Evolutionary conservation across 2,888 invertebrate genomes (phyloP).

Genomic region (Philaethria dido): DNA sequence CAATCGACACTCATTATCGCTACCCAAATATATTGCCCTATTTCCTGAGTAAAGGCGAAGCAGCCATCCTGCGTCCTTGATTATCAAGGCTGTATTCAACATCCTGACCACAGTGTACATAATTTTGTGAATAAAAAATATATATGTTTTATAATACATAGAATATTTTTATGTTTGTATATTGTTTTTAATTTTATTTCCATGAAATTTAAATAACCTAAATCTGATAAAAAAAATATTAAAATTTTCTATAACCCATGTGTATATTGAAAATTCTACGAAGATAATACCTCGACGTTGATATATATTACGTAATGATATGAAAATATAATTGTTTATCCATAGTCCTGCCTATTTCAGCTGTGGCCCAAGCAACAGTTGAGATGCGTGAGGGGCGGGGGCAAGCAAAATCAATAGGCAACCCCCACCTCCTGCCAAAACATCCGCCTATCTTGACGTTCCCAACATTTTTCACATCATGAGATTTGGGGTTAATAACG

Average conservation of each 20-base stretch:
- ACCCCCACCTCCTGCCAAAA: constrained; percentile 61
- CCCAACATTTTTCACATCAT: constrained; percentile 57
- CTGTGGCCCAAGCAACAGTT: constrained; percentile 76
- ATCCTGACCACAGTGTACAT: constrained; percentile 9
- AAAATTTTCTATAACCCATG: no score
- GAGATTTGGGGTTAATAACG: constrained; percentile 44
- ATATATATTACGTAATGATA: neutral
- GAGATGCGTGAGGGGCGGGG: constrained; percentile 69
- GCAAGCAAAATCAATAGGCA: constrained; percentile 66
- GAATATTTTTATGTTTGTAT: no score
- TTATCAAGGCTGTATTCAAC: constrained; percentile 3
- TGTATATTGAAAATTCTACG: neutral
- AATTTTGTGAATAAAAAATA: neutral
- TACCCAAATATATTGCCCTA: constrained; percentile 16
- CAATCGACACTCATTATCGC: neutral
- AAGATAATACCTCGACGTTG: neutral
- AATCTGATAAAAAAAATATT: no score
- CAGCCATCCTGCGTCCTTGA: constrained; percentile 15
- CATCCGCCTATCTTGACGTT: constrained; percentile 56
- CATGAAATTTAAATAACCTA: no score
- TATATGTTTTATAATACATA: no score
- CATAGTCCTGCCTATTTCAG: constrained; percentile 35
- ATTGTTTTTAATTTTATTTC: no score
- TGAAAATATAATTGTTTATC: constrained; percentile 26
- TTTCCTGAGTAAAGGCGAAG: constrained; percentile 13